phyloP scores from a whole-genome alignment of 2,888 invertebrate species.

The Caenorhabditis sp. region DNA sequence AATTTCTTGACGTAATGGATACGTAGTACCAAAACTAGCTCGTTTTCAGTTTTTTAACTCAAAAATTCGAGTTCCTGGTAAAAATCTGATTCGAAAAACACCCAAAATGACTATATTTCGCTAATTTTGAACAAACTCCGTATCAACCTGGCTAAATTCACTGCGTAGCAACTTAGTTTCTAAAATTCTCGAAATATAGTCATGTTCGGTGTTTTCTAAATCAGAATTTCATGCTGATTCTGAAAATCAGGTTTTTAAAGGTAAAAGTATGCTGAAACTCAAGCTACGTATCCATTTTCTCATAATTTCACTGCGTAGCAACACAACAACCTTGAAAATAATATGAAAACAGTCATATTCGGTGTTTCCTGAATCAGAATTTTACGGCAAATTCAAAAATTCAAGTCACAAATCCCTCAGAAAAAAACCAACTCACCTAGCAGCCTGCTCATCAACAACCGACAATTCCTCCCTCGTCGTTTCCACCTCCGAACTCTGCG shows the following conservation, averaged over 20 bases:
- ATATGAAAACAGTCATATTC: not conserved
- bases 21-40: no score
- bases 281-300: not conserved
- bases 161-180: not conserved
- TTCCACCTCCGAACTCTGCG: conserved; percentile 27
- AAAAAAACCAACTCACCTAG: conserved; percentile 1
- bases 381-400: not conserved
- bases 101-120: no score
- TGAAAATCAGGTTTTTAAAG: no score
- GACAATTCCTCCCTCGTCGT: conserved; percentile 22
- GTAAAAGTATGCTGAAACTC: not conserved
- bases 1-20: no score
- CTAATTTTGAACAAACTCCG: not conserved
- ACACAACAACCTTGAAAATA: not conserved
- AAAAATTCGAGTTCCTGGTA: no score
- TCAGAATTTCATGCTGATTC: not conserved
- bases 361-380: not conserved
- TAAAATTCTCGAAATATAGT: not conserved
- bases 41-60: no score
- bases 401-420: no score
- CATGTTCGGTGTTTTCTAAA: not conserved
- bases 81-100: no score
- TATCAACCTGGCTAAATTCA: not conserved
- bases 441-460: conserved; percentile 20
- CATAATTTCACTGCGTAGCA: conserved; percentile 1